A percentile compares a stretch with the other conserved stretches of the same genome.
Evolutionary conservation across 2,797 vertebrate genomes (phyloP).

Genomic region (Mus minutoides): DNA sequence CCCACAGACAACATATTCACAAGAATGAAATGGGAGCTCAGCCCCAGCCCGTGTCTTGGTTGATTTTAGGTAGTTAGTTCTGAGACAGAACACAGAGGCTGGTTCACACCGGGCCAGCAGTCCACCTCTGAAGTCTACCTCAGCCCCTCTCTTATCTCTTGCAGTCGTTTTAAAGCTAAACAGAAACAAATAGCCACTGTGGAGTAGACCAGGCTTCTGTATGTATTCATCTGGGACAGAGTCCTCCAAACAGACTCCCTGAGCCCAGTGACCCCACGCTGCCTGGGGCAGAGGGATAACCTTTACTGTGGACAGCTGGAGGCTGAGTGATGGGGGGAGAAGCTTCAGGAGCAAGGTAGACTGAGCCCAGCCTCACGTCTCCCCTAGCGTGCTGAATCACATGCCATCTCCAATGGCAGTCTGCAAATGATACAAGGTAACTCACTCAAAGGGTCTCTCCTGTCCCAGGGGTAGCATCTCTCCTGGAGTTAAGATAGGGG

Average conservation of each 20-base stretch:
- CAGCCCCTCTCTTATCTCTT: background rate
- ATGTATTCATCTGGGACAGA: background rate
- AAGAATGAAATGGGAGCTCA: background rate
- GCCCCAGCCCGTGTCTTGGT: background rate
- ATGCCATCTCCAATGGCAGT: fast-evolving
- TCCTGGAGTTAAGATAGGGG: fast-evolving
- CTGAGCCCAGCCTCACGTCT: background rate
- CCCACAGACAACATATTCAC: background rate
- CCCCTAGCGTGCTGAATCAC: background rate
- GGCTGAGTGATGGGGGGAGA: fast-evolving
- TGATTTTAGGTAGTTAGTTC: background rate
- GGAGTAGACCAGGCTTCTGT: background rate
- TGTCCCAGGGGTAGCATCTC: background rate
- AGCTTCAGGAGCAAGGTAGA: fast-evolving
- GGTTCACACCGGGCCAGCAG: too few species aligned
- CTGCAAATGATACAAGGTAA: too few species aligned
- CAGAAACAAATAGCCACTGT: background rate
- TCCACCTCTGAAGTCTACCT: background rate
- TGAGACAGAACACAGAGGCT: background rate
- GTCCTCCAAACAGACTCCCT: background rate
- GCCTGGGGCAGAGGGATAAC: background rate
- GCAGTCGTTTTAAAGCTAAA: background rate
- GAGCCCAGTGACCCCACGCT: background rate
- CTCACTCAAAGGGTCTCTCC: background rate
- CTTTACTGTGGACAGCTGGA: background rate